Evolutionary conservation across 1,140 invertebrate genomes (phyloP).

Genomic region (Drosophila sechellia): DNA sequence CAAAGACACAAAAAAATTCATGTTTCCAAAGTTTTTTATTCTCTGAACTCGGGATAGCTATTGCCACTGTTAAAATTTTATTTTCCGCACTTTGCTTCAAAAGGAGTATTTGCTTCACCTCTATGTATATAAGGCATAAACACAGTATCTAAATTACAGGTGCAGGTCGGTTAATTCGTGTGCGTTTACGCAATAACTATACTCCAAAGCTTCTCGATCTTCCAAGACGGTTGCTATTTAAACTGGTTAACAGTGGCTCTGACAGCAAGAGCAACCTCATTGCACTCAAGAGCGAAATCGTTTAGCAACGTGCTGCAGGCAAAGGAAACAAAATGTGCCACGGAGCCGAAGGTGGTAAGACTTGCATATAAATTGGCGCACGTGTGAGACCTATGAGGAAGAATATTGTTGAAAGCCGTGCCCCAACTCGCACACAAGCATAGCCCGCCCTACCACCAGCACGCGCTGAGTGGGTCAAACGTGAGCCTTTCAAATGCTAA

Average conservation of each 20-base stretch:
- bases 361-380: slow-evolving; percentile 74
- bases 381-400: slow-evolving; percentile 32
- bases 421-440: slow-evolving; percentile 17
- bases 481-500: slow-evolving; percentile 76
- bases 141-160: background rate
- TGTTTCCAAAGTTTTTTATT: slow-evolving; percentile 9
- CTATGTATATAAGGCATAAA: too few species aligned
- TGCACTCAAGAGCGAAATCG: slow-evolving; percentile 76
- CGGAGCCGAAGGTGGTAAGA: slow-evolving; percentile 24
- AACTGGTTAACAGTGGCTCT: slow-evolving; percentile 40
- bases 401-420: slow-evolving; percentile 58
- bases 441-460: slow-evolving; percentile 12
- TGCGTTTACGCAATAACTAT: slow-evolving; percentile 33
- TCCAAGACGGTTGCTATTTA: too few species aligned
- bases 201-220: slow-evolving; percentile 12
- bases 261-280: slow-evolving; percentile 54
- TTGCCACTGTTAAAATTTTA: slow-evolving; percentile 52
- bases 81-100: slow-evolving; percentile 39
- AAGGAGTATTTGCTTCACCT: too few species aligned
- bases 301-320: slow-evolving; percentile 61
- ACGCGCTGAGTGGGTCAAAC: slow-evolving; percentile 53
- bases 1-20: slow-evolving; percentile 23
- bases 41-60: background rate
- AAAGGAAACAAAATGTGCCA: slow-evolving; percentile 34
- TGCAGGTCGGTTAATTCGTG: slow-evolving; percentile 34